Conservation (phyloP, 2,888 invertebrate species). For the Drosophila pegasa region DNA sequence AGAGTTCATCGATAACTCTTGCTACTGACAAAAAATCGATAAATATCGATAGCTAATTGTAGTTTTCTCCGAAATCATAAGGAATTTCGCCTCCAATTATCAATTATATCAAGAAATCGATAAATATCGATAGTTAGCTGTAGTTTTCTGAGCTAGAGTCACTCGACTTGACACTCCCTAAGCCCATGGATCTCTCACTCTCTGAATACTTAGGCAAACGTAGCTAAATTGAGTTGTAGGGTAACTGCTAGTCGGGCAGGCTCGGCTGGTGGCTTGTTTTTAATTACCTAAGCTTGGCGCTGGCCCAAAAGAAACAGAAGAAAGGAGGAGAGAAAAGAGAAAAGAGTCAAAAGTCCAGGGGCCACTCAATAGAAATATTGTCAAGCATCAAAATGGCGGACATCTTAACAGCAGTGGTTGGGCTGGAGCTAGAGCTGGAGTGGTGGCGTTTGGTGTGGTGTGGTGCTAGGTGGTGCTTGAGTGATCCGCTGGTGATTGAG, state of each 20-base stretch:
- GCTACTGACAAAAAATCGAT: not conserved
- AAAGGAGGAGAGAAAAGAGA: no score
- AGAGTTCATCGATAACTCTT: not conserved
- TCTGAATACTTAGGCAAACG: not conserved
- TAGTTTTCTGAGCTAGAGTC: not conserved
- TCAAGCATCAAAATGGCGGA: constrained; percentile 70
- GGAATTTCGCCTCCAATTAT: no score
- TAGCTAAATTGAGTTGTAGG: not conserved
- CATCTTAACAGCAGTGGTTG: constrained; percentile 44
- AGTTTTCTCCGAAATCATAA: no score
- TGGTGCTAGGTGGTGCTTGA: not conserved
- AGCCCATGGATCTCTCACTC: not conserved
- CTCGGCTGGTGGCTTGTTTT: not conserved
- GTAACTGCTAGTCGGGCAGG: not conserved
- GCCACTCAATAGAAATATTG: constrained; percentile 12
- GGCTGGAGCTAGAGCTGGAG: not conserved
- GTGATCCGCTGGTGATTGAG: constrained; percentile 38
- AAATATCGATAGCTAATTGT: not conserved
- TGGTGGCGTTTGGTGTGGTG: not conserved
- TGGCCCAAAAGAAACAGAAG: not conserved
- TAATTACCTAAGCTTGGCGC: constrained; percentile 6
- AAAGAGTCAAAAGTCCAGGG: constrained; percentile 13
- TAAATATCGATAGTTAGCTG: no score
- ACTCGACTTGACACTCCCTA: not conserved
- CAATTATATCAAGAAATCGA: no score